Conservation (phyloP, 2,113 vertebrate species). For the Salvelinus namaycush region DNA sequence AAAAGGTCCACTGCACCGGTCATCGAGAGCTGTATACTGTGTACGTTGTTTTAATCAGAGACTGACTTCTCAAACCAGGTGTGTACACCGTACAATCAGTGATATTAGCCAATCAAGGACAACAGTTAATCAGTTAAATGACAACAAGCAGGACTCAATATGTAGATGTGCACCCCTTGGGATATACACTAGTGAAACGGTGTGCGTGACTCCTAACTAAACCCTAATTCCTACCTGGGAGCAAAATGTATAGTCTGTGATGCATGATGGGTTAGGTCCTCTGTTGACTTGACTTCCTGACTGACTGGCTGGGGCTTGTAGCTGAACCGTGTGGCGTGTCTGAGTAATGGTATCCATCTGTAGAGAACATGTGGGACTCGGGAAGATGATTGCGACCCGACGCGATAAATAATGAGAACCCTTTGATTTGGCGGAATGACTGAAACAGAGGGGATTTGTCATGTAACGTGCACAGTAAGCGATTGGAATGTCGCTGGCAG, state of each 20-base stretch:
- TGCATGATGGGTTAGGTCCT: too few relatives aligned
- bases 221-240: too few relatives aligned
- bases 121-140: too few relatives aligned
- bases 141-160: too few relatives aligned
- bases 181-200: not conserved
- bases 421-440: slow-evolving; percentile 29
- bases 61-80: too few relatives aligned
- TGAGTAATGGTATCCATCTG: slow-evolving; percentile 43
- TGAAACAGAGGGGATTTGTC: slow-evolving; percentile 29
- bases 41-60: too few relatives aligned
- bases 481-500: not conserved
- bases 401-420: slow-evolving; percentile 37
- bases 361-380: slow-evolving; percentile 41
- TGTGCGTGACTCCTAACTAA: too few relatives aligned
- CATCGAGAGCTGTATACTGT: too few relatives aligned
- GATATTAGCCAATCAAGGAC: too few relatives aligned
- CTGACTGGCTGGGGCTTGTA: not conserved
- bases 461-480: slow-evolving; percentile 10
- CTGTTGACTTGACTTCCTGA: not conserved
- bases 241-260: too few relatives aligned
- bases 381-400: slow-evolving; percentile 37
- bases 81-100: too few relatives aligned
- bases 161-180: not conserved
- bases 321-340: slow-evolving; percentile 16
- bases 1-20: too few relatives aligned